Conservation (phyloP, 2,113 vertebrate species). For the Malurus melanocephalus region DNA sequence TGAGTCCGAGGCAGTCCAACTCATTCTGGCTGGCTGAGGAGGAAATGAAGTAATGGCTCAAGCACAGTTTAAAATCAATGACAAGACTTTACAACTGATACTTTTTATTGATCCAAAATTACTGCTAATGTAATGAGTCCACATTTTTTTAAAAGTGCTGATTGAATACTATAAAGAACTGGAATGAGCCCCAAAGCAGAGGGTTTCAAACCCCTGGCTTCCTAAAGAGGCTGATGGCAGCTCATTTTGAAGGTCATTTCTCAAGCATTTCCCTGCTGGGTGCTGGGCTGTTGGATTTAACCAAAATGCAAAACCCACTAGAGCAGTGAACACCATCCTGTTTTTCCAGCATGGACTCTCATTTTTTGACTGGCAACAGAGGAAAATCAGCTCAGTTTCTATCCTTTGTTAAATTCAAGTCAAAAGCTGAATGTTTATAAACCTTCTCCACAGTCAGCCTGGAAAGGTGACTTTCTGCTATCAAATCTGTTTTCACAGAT, state of each 20-base stretch:
- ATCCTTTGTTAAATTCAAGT: not conserved
- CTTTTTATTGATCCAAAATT: slow-evolving; percentile 11
- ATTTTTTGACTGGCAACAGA: not conserved
- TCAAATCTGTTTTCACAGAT: not conserved
- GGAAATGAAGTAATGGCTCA: not conserved
- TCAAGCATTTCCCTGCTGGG: not conserved
- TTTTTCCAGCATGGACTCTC: not conserved
- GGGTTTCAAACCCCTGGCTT: not conserved
- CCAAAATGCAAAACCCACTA: not conserved
- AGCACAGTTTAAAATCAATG: not conserved
- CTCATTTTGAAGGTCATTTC: not conserved
- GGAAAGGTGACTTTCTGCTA: not conserved
- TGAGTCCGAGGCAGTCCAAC: not conserved
- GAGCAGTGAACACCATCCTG: not conserved
- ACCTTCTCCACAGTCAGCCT: not conserved
- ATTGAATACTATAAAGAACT: not conserved
- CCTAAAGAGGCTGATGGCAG: not conserved
- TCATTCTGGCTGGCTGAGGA: not conserved
- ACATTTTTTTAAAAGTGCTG: not conserved
- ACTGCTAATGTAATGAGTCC: not conserved
- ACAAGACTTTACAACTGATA: not conserved
- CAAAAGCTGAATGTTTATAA: not conserved
- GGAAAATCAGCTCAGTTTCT: not conserved
- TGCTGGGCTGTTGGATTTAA: not conserved
- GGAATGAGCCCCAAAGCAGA: not conserved